These are phyloP conservation scores for Pseudachorutes palmiensis DNA, from an alignment of 1,140 invertebrate genomes.

Conservation along the genomic window DNA sequence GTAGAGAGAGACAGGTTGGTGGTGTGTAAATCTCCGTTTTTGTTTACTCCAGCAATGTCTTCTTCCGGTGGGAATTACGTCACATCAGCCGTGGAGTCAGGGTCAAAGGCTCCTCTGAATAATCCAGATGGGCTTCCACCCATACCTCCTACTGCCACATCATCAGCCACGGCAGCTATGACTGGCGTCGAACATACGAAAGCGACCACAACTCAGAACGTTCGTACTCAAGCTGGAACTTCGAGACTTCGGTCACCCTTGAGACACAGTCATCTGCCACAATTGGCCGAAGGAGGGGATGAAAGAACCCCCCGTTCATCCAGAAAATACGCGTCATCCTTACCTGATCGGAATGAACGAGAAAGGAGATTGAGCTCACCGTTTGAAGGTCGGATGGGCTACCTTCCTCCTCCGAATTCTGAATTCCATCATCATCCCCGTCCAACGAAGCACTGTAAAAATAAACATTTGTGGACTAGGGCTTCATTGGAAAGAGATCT, in stretches of 20 bases:
- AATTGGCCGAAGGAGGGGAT: not conserved
- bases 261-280: not conserved
- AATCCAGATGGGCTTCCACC: conserved; percentile 1
- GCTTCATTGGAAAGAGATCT: conserved; percentile 27
- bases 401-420: not conserved
- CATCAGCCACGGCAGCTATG: not conserved
- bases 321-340: conserved; percentile 29
- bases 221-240: not conserved
- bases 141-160: conserved; percentile 4
- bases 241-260: not conserved
- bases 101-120: not conserved
- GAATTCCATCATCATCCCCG: not conserved
- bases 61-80: too few relatives aligned
- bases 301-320: not conserved
- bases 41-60: not conserved
- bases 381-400: not conserved
- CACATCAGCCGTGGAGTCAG: too few relatives aligned
- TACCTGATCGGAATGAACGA: conserved; percentile 31
- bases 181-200: too few relatives aligned
- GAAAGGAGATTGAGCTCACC: conserved; percentile 18
- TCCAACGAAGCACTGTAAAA: conserved; percentile 27
- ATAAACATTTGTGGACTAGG: conserved; percentile 35
- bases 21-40: too few relatives aligned
- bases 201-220: not conserved
- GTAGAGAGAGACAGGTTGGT: not conserved